Evolutionary conservation across 2,113 vertebrate species (phyloP).

Genomic region (Phycodurus eques): DNA sequence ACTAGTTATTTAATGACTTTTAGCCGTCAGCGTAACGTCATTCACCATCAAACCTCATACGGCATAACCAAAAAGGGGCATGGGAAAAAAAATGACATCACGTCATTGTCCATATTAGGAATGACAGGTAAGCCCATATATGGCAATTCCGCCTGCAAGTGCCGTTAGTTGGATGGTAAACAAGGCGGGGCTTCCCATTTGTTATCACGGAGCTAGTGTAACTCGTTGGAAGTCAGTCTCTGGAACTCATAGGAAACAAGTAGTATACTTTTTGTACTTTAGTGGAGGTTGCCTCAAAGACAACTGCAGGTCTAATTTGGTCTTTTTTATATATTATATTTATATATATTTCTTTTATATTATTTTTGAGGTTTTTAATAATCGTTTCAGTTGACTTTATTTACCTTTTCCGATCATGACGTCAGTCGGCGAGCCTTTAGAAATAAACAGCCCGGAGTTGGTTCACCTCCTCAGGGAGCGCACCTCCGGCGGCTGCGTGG

Average conservation of each 20-base stretch:
- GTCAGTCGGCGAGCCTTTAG: slow-evolving; percentile 49
- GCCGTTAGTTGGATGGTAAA: slow-evolving; percentile 50
- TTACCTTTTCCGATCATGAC: slow-evolving; percentile 25
- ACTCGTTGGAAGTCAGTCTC: slow-evolving; percentile 27
- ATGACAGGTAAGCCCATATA: slow-evolving; percentile 52
- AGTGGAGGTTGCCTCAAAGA: too few species aligned
- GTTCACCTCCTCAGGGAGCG: slow-evolving; percentile 70
- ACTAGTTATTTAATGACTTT: background rate
- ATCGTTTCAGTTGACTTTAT: background rate
- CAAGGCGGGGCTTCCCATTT: slow-evolving; percentile 45
- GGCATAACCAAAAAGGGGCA: slow-evolving; percentile 59
- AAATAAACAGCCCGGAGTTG: slow-evolving; percentile 71
- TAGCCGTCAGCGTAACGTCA: slow-evolving; percentile 43
- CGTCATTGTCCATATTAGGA: slow-evolving; percentile 67
- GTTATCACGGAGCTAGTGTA: slow-evolving; percentile 57
- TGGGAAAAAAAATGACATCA: slow-evolving; percentile 41
- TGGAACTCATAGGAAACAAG: background rate
- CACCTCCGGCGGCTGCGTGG: slow-evolving; percentile 63
- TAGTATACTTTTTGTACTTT: background rate
- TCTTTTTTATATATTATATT: too few species aligned
- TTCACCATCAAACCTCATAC: slow-evolving; percentile 47
- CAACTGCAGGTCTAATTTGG: too few species aligned
- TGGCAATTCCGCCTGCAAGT: slow-evolving; percentile 67
- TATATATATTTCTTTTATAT: background rate
- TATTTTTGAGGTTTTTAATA: background rate